These are phyloP conservation scores for Andrena minutula DNA, from an alignment of 2,888 invertebrate genomes.

Conservation along the genomic window DNA sequence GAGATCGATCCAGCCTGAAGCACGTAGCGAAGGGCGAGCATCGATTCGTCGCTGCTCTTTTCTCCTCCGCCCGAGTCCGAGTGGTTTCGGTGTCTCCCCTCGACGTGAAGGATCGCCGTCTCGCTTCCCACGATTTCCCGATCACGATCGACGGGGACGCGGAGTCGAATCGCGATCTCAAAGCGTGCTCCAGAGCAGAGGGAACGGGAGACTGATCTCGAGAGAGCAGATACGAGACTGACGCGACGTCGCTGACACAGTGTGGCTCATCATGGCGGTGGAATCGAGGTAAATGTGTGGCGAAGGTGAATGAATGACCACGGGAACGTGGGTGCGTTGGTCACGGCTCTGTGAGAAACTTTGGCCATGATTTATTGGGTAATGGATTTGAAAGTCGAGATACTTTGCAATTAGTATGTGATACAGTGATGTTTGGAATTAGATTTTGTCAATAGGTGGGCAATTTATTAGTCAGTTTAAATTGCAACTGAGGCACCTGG, in stretches of 20 bases:
- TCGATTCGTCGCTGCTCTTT: slow-evolving; percentile 60
- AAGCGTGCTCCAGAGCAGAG: neutral
- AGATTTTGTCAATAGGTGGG: neutral
- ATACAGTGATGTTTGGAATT: neutral
- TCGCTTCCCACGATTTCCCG: slow-evolving; percentile 16
- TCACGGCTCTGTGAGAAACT: neutral
- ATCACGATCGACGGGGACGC: slow-evolving; percentile 15
- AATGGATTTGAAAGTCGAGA: neutral
- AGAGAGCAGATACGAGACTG: neutral
- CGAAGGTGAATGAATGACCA: neutral
- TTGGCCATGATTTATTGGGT: neutral
- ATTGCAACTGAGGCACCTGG: no score
- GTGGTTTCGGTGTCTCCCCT: slow-evolving; percentile 3
- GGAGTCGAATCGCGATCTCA: neutral
- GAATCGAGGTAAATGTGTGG: slow-evolving; percentile 64
- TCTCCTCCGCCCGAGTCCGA: slow-evolving; percentile 14
- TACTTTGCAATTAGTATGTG: neutral
- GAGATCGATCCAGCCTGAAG: slow-evolving; percentile 38
- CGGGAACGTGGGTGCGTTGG: neutral
- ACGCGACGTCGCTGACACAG: neutral
- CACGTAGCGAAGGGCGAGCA: slow-evolving; percentile 5
- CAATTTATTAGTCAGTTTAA: no score
- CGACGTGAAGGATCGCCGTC: slow-evolving; percentile 14
- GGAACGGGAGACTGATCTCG: neutral
- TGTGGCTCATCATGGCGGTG: slow-evolving; percentile 63